Evolutionary conservation across 1,140 invertebrate species (phyloP), one percentile per base, ranked within the genome.

Genomic region (Tetragnatha versicolor): DNA sequence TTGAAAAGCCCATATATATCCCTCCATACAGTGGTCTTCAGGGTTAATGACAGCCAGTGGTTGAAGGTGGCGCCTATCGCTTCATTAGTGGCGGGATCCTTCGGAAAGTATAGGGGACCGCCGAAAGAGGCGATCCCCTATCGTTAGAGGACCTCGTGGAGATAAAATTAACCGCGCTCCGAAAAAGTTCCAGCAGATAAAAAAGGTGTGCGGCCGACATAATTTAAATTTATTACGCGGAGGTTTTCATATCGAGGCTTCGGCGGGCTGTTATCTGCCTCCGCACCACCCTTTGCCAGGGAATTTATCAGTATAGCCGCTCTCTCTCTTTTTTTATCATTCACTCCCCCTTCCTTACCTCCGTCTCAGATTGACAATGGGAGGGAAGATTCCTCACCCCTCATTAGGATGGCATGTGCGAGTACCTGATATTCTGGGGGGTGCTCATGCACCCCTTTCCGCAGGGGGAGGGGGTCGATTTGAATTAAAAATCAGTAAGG

Each of bases 181-280:
- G 55, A 39, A 75, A 63, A 75, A 75, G 70, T 75, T 75, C 70
- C 51, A 58, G 4, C 65, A 31, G 55, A 75, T 73, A 75, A 75
- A 75, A 42, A 75, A 75, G 70, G 70, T 75, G 58, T 31, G 70
- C 39, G 39, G 25, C 37, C 70, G 70, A 75, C 49, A 75, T 75
- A 75, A 75, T 75, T 75, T 75, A 75, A 75, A 75, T 75, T 75
- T 75, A 75, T 75, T 75, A 75, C 70, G 61, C 39, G 70, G 70
- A 5, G 70, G 37, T 63, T 72, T 75, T 35, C 70, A 33, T 61
- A 61, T 63, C 55, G 37, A 49, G 58, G 35, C 70, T 63, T 33
- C 27, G 25, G 37, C 47, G 27, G 61, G 27, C 70, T 63, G 58
- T 75, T 75, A 75, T 75, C 70, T 75, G 58, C 29, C 25, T 53